Evolutionary conservation across 2,113 vertebrate species (phyloP), one percentile per base, ranked within the genome.

Genomic region (Oreocharis arfaki): DNA sequence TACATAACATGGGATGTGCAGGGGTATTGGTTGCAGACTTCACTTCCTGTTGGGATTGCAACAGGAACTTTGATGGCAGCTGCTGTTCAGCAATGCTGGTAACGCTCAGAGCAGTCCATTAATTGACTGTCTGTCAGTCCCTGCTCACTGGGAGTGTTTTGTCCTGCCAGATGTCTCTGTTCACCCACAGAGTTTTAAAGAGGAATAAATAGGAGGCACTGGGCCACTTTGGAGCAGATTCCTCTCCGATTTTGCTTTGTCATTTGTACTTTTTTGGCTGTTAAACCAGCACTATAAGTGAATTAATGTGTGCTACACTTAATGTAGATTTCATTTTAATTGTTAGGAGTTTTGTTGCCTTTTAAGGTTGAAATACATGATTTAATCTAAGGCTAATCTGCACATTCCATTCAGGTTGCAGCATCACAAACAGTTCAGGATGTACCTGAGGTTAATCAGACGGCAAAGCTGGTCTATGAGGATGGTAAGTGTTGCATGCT

Each of bases 391-490:
- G 49, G 27, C 70, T 83, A 81, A 90, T 56, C 24, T 74, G 56
- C 12, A 92, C 96, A 97, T 97, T 65, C 73, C 39, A 42, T 97
- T 85, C 89, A 99, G 99, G 98, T 99, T 97, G 98, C 98, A 84
- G 98, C 98, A 52, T 97, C 95, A 7, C 97, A 98, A 95, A 89
- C 95, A 65, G 91, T 93, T 41, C 98, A 98, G 46, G 95, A 93
- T 33, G 94, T 94, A 39, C 64, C 93, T 5, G 98, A 98, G 7
- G 96, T 99, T 61, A 98, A 98, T 94, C 98, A 98, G 96, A 98
- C 98, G 73, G 99, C 99, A 52, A 99, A 99, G 74, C 94, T 99
- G 92, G 98, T 99, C 15, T 99, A 99, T 96, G 99, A 99, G 93
- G 99, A 99, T 95, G 99, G 99, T 99, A 95, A 99, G 97, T 93